Evolutionary conservation across 2,797 vertebrate genomes (phyloP).

Genomic region (Crenuchus spilurus): DNA sequence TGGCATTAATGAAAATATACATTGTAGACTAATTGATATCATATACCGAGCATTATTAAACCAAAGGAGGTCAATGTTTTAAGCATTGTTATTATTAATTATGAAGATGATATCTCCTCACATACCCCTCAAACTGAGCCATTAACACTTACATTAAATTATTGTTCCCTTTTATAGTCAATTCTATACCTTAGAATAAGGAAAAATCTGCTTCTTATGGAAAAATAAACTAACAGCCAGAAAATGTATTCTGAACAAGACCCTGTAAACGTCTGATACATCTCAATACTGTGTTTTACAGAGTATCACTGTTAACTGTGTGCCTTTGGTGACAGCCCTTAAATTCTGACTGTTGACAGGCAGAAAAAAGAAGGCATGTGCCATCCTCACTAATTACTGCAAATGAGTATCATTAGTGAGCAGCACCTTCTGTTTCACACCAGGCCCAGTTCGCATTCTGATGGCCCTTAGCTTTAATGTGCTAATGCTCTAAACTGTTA

Average conservation of each 20-base stretch:
- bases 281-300: constrained; percentile 3
- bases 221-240: neutral
- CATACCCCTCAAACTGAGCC: too few relatives aligned
- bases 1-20: too few relatives aligned
- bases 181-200: neutral
- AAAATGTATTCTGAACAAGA: neutral
- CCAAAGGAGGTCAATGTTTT: too few relatives aligned
- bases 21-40: too few relatives aligned
- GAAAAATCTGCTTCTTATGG: neutral
- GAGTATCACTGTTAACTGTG: neutral
- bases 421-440: constrained; percentile 54
- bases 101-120: too few relatives aligned
- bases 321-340: constrained; percentile 26
- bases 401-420: constrained; percentile 55
- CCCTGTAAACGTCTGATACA: neutral
- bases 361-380: constrained; percentile 34
- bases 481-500: constrained; percentile 43
- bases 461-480: constrained; percentile 42
- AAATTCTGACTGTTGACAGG: constrained; percentile 44
- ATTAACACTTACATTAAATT: too few relatives aligned
- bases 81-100: too few relatives aligned
- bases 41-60: too few relatives aligned
- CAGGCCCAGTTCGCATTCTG: constrained; percentile 8
- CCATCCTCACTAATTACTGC: constrained; percentile 53
- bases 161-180: neutral